These are phyloP conservation scores for Montipora efflorescens DNA, from an alignment of 64 coral and sea anemone species.

Conservation along the genomic window DNA sequence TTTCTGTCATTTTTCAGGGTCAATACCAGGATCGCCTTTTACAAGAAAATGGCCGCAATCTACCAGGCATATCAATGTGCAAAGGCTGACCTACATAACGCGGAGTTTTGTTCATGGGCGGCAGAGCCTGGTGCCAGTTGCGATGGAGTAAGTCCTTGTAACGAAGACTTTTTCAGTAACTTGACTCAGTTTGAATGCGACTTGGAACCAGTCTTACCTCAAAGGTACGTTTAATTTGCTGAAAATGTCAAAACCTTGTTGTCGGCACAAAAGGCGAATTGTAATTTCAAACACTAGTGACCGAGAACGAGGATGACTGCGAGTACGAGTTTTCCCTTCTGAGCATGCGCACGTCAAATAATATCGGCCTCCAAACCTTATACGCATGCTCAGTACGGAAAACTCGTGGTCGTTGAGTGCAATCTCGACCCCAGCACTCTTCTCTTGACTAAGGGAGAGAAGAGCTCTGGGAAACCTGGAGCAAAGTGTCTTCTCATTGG, in stretches of 20 bases:
- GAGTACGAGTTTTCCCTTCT: too few relatives aligned
- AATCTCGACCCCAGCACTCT: too few relatives aligned
- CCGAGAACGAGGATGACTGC: too few relatives aligned
- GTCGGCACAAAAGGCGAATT: too few relatives aligned
- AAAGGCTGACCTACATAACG: slow-evolving; percentile 84
- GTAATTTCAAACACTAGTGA: too few relatives aligned
- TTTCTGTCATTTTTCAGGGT: slow-evolving; percentile 55
- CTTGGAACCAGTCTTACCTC: slow-evolving; percentile 74
- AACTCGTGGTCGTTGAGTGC: too few relatives aligned
- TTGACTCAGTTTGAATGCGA: slow-evolving; percentile 80
- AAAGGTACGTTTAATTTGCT: slow-evolving; percentile 43
- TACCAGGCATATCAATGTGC: slow-evolving; percentile 81
- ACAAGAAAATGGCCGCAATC: slow-evolving; percentile 73
- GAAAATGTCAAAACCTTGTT: not conserved
- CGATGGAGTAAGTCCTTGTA: slow-evolving; percentile 50
- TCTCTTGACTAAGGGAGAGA: too few relatives aligned
- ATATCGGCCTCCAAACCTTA: too few relatives aligned
- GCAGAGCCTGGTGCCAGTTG: slow-evolving; percentile 48
- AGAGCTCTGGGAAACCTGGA: too few relatives aligned
- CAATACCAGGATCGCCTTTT: slow-evolving; percentile 73
- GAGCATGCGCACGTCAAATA: too few relatives aligned
- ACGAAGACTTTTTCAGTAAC: slow-evolving; percentile 71
- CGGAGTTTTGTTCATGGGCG: slow-evolving; percentile 84
- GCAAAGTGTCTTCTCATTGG: too few relatives aligned
- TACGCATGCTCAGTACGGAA: too few relatives aligned